These are phyloP conservation scores for Xestia xanthographa DNA, from an alignment of 2,888 invertebrate genomes.

Conservation along the genomic window DNA sequence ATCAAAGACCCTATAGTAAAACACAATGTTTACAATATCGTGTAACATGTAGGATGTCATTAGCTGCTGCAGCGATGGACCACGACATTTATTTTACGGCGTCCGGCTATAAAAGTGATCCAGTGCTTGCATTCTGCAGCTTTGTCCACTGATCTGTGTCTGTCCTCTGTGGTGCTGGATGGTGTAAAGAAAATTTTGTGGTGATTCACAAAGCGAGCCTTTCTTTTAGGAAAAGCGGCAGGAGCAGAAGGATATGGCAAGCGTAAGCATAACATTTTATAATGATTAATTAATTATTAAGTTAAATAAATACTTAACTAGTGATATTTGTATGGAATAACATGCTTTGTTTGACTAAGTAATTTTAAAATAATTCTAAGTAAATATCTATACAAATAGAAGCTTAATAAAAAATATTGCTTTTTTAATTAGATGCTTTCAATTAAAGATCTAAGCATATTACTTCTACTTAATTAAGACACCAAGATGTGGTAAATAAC, in stretches of 20 bases:
- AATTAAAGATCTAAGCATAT: background rate
- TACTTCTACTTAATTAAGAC: background rate
- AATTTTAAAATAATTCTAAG: background rate
- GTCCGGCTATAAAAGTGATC: constrained; percentile 91
- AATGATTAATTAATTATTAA: background rate
- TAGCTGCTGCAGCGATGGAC: constrained; percentile 87
- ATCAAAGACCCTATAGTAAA: constrained; percentile 44
- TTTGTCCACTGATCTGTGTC: constrained; percentile 75
- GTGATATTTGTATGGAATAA: background rate
- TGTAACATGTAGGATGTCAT: constrained; percentile 82
- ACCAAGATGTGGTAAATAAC: background rate
- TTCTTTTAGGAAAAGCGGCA: background rate
- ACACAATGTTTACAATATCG: constrained; percentile 78
- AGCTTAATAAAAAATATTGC: too few relatives aligned
- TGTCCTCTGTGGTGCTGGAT: constrained; percentile 68
- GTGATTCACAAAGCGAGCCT: too few relatives aligned
- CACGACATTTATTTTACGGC: constrained; percentile 91
- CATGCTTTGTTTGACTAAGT: background rate
- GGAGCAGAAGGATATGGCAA: background rate
- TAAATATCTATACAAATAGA: background rate
- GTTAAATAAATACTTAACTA: background rate
- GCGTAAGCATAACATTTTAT: background rate
- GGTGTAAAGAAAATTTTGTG: constrained; percentile 36
- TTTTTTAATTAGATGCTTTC: background rate
- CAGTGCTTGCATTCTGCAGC: constrained; percentile 89